Percentiles rank a stretch among this genome's conserved stretches.
These are phyloP conservation scores for Epistrophella euchroma DNA, from an alignment of 2,888 invertebrate genomes.

Conservation along the genomic window DNA sequence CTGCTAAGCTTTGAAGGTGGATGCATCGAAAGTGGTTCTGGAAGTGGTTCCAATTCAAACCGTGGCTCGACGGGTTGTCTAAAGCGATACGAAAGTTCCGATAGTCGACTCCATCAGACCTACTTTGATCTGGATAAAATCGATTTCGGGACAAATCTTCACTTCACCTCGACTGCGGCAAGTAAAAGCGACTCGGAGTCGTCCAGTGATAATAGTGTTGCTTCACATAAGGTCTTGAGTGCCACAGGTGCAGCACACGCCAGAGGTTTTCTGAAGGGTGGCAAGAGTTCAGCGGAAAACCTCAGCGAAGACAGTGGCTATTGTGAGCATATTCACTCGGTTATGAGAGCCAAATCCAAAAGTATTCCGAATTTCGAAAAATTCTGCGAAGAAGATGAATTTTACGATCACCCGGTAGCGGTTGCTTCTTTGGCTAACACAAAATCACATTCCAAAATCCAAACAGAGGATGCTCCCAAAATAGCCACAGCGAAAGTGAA, in stretches of 20 bases:
- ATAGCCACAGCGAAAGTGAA: slow-evolving; percentile 55
- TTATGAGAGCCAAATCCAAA: slow-evolving; percentile 82
- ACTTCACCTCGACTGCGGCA: slow-evolving; percentile 63
- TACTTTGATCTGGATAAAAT: slow-evolving; percentile 83
- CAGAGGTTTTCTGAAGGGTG: slow-evolving; percentile 74
- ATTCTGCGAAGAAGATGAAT: slow-evolving; percentile 83
- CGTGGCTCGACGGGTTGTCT: slow-evolving; percentile 81
- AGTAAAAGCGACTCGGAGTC: slow-evolving; percentile 63
- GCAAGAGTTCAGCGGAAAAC: slow-evolving; percentile 89
- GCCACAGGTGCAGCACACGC: slow-evolving; percentile 39
- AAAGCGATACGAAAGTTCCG: slow-evolving; percentile 81
- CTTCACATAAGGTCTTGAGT: slow-evolving; percentile 73
- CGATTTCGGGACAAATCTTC: slow-evolving; percentile 80
- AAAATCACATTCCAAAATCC: slow-evolving; percentile 79
- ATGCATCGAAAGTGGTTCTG: slow-evolving; percentile 66
- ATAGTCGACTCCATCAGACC: slow-evolving; percentile 82
- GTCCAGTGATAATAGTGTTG: slow-evolving; percentile 77
- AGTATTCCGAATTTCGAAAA: slow-evolving; percentile 84
- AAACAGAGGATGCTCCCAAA: slow-evolving; percentile 76
- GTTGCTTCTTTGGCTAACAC: slow-evolving; percentile 47
- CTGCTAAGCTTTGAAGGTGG: slow-evolving; percentile 80
- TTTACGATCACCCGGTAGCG: slow-evolving; percentile 70
- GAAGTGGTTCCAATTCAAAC: slow-evolving; percentile 79
- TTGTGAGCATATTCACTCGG: slow-evolving; percentile 84
- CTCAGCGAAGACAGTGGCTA: slow-evolving; percentile 92